Percentiles rank a stretch among this genome's conserved stretches.
Conservation (phyloP, 2,113 vertebrate genomes). For the Sylvietta virens region DNA sequence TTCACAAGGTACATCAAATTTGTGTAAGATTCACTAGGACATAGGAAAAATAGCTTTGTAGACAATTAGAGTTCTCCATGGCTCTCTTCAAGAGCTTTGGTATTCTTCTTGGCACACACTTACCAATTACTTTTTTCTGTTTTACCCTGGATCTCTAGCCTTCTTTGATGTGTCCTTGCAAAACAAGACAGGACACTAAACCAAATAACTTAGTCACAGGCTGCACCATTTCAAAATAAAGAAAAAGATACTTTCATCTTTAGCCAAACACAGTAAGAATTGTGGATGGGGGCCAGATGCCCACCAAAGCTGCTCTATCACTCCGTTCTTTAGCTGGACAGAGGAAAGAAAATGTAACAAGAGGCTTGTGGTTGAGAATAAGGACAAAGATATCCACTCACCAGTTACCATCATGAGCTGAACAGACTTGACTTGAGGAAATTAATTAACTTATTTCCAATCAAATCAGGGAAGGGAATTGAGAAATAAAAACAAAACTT, state of each 20-base stretch:
- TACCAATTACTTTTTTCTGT: not conserved
- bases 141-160: not conserved
- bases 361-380: not conserved
- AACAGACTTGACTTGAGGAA: not conserved
- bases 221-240: not conserved
- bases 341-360: not conserved
- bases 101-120: not conserved
- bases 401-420: not conserved
- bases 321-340: not conserved
- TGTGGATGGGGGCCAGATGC: not conserved
- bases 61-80: not conserved
- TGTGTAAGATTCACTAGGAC: not conserved
- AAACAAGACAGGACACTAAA: not conserved
- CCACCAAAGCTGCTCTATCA: not conserved
- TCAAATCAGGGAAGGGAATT: not conserved
- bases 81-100: not conserved
- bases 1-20: not conserved
- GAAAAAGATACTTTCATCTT: not conserved
- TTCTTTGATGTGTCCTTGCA: not conserved
- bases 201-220: not conserved
- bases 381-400: not conserved
- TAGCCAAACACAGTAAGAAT: not conserved
- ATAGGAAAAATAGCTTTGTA: not conserved
- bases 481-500: not conserved
- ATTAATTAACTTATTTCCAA: not conserved